Base-by-base conservation (phyloP, 2,797 vertebrate genomes). In the Sitta carolinensis region DNA sequence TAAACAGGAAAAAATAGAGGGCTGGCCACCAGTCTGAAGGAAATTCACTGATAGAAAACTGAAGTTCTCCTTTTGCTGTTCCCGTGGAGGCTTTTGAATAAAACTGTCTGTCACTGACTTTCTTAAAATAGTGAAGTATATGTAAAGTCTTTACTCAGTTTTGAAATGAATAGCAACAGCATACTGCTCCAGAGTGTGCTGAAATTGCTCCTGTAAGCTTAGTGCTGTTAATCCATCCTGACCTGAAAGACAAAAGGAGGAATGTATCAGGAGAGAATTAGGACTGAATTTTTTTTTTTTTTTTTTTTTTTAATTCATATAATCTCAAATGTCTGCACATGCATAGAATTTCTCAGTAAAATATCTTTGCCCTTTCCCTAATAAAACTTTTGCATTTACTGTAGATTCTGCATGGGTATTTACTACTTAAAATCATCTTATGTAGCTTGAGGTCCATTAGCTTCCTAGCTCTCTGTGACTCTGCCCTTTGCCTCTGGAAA, bases 401-500 rank as follows among this genome's bases (percentile, higher is more conserved):
- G 12, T 64, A 40, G 54, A 48, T 80, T 94, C 29, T 90, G 23
- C 32, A 9, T 52, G 36, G 15, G 12, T 63, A 82, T 92, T 94
- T 89, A 67, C 43, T 80, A 19, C 43, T 73, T 67, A 38, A 90
- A 86, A 76, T 84, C 50, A 48, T 51, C 51, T 89, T 94, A 78
- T 27, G 55, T 79, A 74, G 30, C 52, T 73, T 95, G 63, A 87
- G 72, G 66, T 94, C 91, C 72, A 36, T 97, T 95, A 95, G 81
- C 75, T 97, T 92, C 82, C 26, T 75, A 55, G 84, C 90, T 93
- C 95, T 93, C 84, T 87, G 94, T 86, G 95, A 95, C 81, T 85
- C 96, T 13, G 23, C 70, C 83, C 82, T 97, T 95, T 95, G 83
- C 79, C 75, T 97, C 27, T 64, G 51, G 84, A 97, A 97, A 97